Evolutionary conservation across 2,797 vertebrate species (phyloP).

Genomic region (Siniperca scherzeri): DNA sequence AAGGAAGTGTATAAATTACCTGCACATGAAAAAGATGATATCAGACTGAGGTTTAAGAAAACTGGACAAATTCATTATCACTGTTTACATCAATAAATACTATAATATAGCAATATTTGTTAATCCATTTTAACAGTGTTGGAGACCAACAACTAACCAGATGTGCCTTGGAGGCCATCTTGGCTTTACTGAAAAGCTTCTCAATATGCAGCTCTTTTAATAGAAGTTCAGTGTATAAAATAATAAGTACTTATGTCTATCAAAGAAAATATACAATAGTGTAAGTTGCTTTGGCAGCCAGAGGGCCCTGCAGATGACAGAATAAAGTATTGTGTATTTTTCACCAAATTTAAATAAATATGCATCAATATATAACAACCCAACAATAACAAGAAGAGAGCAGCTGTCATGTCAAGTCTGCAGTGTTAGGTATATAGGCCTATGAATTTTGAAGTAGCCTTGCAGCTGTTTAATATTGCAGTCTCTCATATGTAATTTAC

Average conservation of each 20-base stretch:
- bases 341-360: neutral
- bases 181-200: neutral
- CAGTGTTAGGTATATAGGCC: constrained; percentile 49
- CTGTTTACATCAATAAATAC: neutral
- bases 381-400: neutral
- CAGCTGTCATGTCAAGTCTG: constrained; percentile 31
- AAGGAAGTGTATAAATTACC: neutral
- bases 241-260: neutral
- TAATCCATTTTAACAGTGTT: neutral
- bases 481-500: constrained; percentile 58
- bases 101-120: neutral
- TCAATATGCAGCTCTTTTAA: neutral
- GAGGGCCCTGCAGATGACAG: neutral
- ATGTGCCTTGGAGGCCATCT: neutral
- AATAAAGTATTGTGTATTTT: neutral
- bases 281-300: neutral
- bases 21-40: neutral
- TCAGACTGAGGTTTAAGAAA: neutral
- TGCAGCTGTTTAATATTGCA: constrained; percentile 67
- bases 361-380: too few species aligned
- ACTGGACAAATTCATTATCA: neutral
- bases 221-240: neutral
- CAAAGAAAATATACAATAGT: neutral
- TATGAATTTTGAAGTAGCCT: constrained; percentile 50
- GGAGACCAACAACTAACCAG: neutral